Percentiles rank a stretch among this genome's conserved stretches.
Evolutionary conservation across 2,113 vertebrate species (phyloP).

Genomic region (Pao palembangensis): DNA sequence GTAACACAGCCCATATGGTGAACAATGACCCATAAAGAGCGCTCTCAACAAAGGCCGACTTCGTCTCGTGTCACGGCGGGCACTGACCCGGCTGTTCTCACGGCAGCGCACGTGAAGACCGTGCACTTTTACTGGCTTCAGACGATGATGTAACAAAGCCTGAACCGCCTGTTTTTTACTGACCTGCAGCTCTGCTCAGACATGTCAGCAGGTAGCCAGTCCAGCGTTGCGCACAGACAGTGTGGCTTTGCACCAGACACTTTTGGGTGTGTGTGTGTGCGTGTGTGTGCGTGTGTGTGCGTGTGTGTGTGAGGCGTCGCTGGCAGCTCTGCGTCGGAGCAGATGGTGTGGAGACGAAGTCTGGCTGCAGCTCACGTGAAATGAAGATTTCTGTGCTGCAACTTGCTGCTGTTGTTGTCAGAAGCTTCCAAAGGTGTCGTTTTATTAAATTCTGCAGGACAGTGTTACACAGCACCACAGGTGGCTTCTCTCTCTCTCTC

Average conservation of each 20-base stretch:
- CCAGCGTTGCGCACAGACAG: not conserved
- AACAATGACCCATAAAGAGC: conserved; percentile 79
- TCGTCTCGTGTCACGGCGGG: conserved; percentile 75
- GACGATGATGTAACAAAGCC: not conserved
- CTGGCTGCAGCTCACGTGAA: conserved; percentile 43
- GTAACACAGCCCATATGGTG: conserved; percentile 87
- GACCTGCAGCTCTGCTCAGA: not conserved
- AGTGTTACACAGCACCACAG: not conserved
- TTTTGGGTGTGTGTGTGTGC: not conserved
- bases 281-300: too few species aligned
- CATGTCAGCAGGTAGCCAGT: not conserved
- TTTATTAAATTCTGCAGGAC: too few species aligned
- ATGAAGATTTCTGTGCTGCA: conserved; percentile 26
- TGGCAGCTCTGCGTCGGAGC: conserved; percentile 48
- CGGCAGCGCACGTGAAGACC: not conserved
- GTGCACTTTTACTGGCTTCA: not conserved
- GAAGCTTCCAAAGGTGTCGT: too few species aligned
- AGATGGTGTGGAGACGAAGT: conserved; percentile 55
- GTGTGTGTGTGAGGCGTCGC: conserved; percentile 15
- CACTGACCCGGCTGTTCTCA: conserved; percentile 13
- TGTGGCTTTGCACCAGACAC: conserved; percentile 2
- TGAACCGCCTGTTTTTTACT: not conserved
- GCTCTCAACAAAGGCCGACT: conserved; percentile 27
- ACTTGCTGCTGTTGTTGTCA: not conserved
- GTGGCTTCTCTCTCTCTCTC: too few species aligned